Base-by-base conservation (phyloP, 2,797 vertebrate genomes). In the Gallirallus australis region DNA sequence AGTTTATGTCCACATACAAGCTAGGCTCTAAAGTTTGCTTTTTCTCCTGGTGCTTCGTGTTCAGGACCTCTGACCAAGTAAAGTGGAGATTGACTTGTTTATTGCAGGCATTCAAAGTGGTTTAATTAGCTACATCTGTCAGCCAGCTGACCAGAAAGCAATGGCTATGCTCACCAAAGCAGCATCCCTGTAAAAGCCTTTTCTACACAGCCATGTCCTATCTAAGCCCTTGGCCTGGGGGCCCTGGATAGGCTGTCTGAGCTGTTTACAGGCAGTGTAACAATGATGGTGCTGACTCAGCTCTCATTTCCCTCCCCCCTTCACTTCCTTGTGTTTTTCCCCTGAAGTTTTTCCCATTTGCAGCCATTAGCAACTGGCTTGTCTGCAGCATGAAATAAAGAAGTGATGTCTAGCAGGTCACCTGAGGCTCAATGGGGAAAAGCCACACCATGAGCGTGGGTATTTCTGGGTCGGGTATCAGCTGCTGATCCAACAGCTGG, bases 61-160 rank as follows among this genome's bases (percentile, higher is more conserved):
- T 77, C 56, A 71, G 71, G 65, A 94, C 81, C 48, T 89, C 89
- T 86, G 91, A 82, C 78, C 89, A 88, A 91, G 86, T 57, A 23
- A 70, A 90, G 63, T 80, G 69, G 53, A 92, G 92, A 68, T 57
- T 73, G 83, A 61, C 91, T 93, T 95, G 93, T 95, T 96, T 94
- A 81, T 89, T 96, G 64, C 73, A 65, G 37, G 65, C 90, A 70
- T 95, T 95, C 93, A 92, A 42, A 95, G 94, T 15, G 50, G 16
- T 68, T 86, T 95, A 87, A 95, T 95, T 86, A 86, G 86, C 79
- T 90, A n/a, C 95, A 95, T 96, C 78, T 97, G 96, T 82, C 95
- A 60, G 56, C 60, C 93, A 96, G 90, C 90, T 96, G 92, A 96
- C 68, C 82, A 95, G 75, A 93, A 91, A 79, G 91, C 73, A 57